Percentiles rank a stretch among this genome's conserved stretches.
Evolutionary conservation across 2,888 invertebrate species (phyloP).

Genomic region (Lasioglossum calceatum): DNA sequence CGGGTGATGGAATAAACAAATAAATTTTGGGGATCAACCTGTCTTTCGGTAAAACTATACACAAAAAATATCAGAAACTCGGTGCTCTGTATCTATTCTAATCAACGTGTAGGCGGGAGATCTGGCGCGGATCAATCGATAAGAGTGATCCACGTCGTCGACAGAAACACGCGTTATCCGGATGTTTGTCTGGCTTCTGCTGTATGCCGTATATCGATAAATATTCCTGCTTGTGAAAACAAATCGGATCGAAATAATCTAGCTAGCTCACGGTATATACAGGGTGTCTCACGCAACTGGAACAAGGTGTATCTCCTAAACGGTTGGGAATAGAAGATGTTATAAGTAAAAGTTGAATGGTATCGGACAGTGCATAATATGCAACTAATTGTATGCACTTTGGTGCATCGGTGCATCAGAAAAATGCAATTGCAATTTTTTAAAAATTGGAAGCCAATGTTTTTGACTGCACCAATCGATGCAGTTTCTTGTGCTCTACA

Average conservation of each 20-base stretch:
- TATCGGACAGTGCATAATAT: too few species aligned
- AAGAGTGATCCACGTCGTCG: slow-evolving; percentile 25
- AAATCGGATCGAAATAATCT: slow-evolving; percentile 27
- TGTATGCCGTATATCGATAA: slow-evolving; percentile 32
- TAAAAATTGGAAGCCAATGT: too few species aligned
- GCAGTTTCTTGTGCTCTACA: too few species aligned
- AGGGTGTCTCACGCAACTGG: too few species aligned
- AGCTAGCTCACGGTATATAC: background rate
- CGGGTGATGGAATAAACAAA: background rate
- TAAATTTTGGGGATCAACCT: background rate
- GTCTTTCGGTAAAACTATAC: background rate
- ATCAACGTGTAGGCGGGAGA: slow-evolving; percentile 4
- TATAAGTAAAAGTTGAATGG: too few species aligned
- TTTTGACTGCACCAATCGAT: too few species aligned
- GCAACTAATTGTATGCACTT: too few species aligned
- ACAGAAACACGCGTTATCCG: slow-evolving; percentile 11
- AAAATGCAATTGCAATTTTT: too few species aligned
- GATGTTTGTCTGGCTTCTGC: slow-evolving; percentile 43
- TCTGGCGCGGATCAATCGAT: slow-evolving; percentile 56
- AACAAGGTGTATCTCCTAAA: too few species aligned
- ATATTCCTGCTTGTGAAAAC: background rate
- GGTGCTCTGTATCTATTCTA: slow-evolving; percentile 5
- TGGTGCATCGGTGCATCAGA: too few species aligned
- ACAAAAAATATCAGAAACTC: background rate
- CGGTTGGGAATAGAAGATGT: too few species aligned